These are phyloP conservation scores for Paralichthys olivaceus DNA, from an alignment of 2,113 vertebrate genomes.

Conservation along the genomic window DNA sequence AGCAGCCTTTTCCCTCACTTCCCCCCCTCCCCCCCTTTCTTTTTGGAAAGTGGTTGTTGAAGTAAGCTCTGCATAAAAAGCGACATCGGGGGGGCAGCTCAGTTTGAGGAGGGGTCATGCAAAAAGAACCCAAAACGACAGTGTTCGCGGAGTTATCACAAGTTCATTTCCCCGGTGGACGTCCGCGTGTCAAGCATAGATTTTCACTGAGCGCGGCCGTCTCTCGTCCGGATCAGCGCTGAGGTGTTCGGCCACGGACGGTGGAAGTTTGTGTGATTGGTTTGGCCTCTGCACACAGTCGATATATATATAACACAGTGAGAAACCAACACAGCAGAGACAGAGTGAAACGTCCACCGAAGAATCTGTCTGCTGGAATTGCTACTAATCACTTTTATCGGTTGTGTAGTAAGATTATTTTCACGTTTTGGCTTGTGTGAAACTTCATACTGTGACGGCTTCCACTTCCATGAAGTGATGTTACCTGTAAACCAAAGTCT, in stretches of 20 bases:
- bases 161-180: constrained; percentile 61
- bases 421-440: constrained; percentile 57
- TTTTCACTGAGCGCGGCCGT: constrained; percentile 58
- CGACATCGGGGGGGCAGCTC: constrained; percentile 59
- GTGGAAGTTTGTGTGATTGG: constrained; percentile 67
- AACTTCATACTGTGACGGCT: constrained; percentile 26
- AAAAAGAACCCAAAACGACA: constrained; percentile 11
- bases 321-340: constrained; percentile 50
- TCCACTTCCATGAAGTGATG: constrained; percentile 39
- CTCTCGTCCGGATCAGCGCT: background rate
- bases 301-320: constrained; percentile 66
- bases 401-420: constrained; percentile 43
- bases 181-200: constrained; percentile 67
- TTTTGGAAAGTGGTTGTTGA: constrained; percentile 44
- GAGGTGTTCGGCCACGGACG: background rate
- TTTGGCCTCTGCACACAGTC: constrained; percentile 66
- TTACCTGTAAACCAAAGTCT: constrained; percentile 29
- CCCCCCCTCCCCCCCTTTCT: background rate
- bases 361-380: constrained; percentile 58
- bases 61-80: constrained; percentile 72
- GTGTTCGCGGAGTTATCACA: constrained; percentile 47
- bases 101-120: constrained; percentile 75
- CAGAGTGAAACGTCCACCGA: constrained; percentile 39
- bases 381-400: constrained; percentile 68
- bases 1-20: too few relatives aligned